Evolutionary conservation across 2,888 invertebrate genomes (phyloP).

Genomic region (Thumatha senex): DNA sequence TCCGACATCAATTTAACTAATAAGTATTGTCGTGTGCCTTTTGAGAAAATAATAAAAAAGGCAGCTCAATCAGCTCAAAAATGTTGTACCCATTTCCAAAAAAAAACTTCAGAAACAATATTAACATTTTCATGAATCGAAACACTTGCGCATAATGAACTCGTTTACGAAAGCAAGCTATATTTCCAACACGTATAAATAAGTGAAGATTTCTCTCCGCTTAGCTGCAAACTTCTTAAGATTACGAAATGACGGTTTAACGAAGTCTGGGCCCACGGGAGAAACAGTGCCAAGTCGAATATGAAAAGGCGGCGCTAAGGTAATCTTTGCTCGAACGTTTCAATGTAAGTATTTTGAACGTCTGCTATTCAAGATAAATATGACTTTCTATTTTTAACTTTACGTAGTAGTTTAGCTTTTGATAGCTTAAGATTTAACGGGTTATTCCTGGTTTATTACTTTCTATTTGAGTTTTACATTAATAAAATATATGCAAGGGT

Average conservation of each 20-base stretch:
- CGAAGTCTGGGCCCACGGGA: conserved; percentile 3
- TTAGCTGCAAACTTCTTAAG: conserved; percentile 2
- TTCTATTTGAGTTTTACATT: not conserved
- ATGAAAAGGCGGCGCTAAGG: conserved; percentile 1
- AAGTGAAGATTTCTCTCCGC: not conserved
- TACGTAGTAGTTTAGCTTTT: not conserved
- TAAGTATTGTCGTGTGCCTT: too few relatives aligned
- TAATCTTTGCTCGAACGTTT: conserved; percentile 4
- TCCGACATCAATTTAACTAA: too few relatives aligned
- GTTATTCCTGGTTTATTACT: not conserved
- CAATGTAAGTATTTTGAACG: conserved; percentile 1
- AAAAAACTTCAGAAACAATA: conserved; percentile 44
- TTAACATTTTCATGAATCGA: not conserved
- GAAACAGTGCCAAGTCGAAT: conserved; percentile 2
- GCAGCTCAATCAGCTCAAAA: too few relatives aligned
- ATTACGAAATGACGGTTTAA: conserved; percentile 4
- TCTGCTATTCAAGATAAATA: not conserved
- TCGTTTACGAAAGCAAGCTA: conserved; percentile 15
- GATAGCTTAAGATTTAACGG: not conserved
- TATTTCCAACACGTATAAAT: conserved; percentile 1
- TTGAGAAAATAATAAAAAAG: too few relatives aligned
- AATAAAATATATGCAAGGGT: too few relatives aligned
- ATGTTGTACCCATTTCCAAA: too few relatives aligned
- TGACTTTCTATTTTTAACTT: not conserved
- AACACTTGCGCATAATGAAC: not conserved